phyloP scores from a whole-genome alignment of 2,797 vertebrate genomes.

The Tapera naevia region DNA sequence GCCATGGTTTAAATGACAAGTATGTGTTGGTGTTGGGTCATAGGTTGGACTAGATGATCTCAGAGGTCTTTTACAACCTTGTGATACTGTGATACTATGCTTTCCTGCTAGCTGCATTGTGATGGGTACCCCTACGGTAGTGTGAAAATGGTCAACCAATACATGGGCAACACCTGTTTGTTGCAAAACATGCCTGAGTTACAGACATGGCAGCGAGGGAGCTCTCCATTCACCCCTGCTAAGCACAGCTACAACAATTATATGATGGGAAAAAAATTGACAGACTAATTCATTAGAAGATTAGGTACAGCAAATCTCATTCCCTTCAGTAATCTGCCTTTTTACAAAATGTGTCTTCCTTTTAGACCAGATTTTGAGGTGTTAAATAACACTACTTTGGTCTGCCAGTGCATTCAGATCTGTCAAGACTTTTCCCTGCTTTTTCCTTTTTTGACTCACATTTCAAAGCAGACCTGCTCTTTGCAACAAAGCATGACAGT shows the following conservation, averaged over 20 bases:
- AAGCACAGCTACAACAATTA: neutral
- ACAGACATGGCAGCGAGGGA: neutral
- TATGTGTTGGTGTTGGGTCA: too few relatives aligned
- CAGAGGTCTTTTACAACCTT: too few relatives aligned
- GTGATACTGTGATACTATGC: too few relatives aligned
- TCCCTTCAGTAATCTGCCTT: neutral
- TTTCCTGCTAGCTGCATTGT: neutral
- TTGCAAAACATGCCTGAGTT: neutral
- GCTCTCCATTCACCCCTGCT: neutral
- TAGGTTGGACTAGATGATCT: too few relatives aligned
- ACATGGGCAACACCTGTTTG: rapidly evolving
- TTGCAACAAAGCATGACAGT: neutral
- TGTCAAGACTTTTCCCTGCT: neutral
- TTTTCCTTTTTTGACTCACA: neutral
- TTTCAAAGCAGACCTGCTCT: neutral
- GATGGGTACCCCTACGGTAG: neutral
- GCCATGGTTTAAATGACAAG: too few relatives aligned
- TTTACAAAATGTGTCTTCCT: neutral
- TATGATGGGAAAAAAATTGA: neutral
- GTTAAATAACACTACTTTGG: neutral
- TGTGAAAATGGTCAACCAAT: rapidly evolving
- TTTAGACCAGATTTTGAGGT: neutral
- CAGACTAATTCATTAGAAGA: neutral
- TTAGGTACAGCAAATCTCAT: neutral
- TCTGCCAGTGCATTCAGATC: neutral